Conservation (phyloP, 2,797 vertebrate genomes). For the Poeciliopsis presidionis region DNA sequence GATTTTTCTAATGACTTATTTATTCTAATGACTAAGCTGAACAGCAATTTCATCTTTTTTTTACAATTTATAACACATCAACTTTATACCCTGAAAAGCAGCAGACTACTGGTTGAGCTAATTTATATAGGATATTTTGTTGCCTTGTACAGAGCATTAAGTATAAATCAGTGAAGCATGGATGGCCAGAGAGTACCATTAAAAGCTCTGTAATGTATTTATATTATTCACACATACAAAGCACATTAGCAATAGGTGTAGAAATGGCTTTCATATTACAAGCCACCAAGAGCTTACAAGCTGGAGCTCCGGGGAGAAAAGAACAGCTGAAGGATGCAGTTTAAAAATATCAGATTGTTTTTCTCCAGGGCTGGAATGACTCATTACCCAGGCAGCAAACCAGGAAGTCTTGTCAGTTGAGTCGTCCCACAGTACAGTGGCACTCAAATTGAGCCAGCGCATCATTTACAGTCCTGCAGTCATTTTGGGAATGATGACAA, state of each 20-base stretch:
- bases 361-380: slow-evolving; percentile 75
- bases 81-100: slow-evolving; percentile 17
- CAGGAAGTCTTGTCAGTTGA: slow-evolving; percentile 75
- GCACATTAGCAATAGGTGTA: slow-evolving; percentile 62
- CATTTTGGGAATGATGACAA: slow-evolving; percentile 41
- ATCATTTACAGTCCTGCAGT: slow-evolving; percentile 48
- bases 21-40: neutral
- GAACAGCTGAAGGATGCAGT: slow-evolving; percentile 75
- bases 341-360: slow-evolving; percentile 81
- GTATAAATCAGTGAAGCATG: slow-evolving; percentile 42
- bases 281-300: slow-evolving; percentile 63
- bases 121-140: slow-evolving; percentile 16
- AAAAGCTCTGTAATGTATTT: slow-evolving; percentile 54
- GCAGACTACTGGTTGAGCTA: slow-evolving; percentile 15
- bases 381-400: slow-evolving; percentile 79
- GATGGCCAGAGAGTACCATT: slow-evolving; percentile 49
- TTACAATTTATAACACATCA: slow-evolving; percentile 14
- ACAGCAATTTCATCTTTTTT: neutral
- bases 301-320: slow-evolving; percentile 60
- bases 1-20: neutral
- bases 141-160: slow-evolving; percentile 32
- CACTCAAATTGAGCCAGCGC: slow-evolving; percentile 63
- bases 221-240: slow-evolving; percentile 63
- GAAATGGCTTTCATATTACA: slow-evolving; percentile 64
- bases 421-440: slow-evolving; percentile 69